A percentile compares a stretch with the other conserved stretches of the same genome.
phyloP scores from a whole-genome alignment of 1,140 invertebrate genomes.

The Cheumatopsyche charites region DNA sequence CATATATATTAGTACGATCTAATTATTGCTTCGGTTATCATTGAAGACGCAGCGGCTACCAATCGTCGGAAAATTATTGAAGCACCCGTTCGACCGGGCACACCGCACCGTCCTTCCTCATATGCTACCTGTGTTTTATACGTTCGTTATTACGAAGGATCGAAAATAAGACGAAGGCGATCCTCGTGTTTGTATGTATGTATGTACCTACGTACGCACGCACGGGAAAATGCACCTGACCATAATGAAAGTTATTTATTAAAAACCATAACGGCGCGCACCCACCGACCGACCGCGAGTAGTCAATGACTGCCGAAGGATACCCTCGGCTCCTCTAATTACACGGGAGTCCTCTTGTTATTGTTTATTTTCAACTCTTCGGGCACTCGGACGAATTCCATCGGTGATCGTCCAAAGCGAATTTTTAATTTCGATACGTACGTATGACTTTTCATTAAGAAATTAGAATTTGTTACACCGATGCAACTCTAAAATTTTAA shows the following conservation, averaged over 20 bases:
- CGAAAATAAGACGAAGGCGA: slow-evolving; percentile 3
- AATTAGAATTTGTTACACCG: no score
- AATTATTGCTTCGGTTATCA: background rate
- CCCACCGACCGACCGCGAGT: slow-evolving; percentile 21
- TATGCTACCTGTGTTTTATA: slow-evolving; percentile 46
- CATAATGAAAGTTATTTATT: slow-evolving; percentile 44
- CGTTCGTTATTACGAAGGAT: slow-evolving; percentile 39
- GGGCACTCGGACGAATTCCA: no score
- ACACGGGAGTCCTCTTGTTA: slow-evolving; percentile 37
- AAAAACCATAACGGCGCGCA: slow-evolving; percentile 38
- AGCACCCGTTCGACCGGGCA: slow-evolving; percentile 1
- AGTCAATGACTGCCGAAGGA: slow-evolving; percentile 31
- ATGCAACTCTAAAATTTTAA: no score
- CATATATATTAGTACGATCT: slow-evolving; percentile 10
- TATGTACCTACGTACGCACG: background rate
- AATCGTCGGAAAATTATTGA: background rate
- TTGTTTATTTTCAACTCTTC: slow-evolving; percentile 34
- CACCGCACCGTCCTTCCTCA: slow-evolving; percentile 36
- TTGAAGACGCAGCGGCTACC: background rate
- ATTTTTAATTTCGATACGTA: no score
- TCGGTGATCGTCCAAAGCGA: no score
- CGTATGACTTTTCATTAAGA: no score
- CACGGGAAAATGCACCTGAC: slow-evolving; percentile 31
- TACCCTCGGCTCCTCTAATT: slow-evolving; percentile 31
- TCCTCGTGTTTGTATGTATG: background rate